Evolutionary conservation across 2,797 vertebrate genomes (phyloP).

Genomic region (Lutra lutra): DNA sequence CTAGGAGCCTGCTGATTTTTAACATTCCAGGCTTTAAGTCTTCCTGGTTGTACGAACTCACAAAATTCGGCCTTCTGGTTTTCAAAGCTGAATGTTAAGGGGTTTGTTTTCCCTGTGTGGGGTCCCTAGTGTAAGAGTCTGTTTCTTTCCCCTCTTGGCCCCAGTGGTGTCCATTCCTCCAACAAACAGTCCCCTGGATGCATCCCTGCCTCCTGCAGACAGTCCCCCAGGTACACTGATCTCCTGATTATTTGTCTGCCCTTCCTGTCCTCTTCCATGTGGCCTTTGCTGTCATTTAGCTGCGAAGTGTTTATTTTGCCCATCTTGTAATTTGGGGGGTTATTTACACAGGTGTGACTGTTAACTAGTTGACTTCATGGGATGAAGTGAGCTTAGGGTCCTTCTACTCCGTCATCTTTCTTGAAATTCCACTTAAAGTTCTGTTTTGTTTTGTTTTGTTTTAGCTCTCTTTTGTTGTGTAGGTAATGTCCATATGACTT

Average conservation of each 20-base stretch:
- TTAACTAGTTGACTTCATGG: not conserved
- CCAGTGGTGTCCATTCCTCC: not conserved
- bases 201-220: not conserved
- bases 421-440: not conserved
- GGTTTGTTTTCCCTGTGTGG: not conserved
- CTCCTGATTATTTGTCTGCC: not conserved
- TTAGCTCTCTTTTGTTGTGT: not conserved
- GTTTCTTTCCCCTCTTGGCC: not conserved
- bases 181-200: not conserved
- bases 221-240: not conserved
- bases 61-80: not conserved
- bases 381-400: not conserved
- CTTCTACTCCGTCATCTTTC: not conserved
- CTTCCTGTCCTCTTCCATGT: not conserved
- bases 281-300: not conserved
- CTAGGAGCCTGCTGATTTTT: not conserved
- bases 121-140: not conserved
- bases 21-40: not conserved
- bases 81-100: not conserved
- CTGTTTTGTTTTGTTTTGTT: not conserved
- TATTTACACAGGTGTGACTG: not conserved
- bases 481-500: not conserved
- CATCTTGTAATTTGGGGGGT: not conserved
- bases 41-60: not conserved
- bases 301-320: not conserved